Conservation (phyloP, 1,140 invertebrate genomes). For the Glossosoma conforme region DNA sequence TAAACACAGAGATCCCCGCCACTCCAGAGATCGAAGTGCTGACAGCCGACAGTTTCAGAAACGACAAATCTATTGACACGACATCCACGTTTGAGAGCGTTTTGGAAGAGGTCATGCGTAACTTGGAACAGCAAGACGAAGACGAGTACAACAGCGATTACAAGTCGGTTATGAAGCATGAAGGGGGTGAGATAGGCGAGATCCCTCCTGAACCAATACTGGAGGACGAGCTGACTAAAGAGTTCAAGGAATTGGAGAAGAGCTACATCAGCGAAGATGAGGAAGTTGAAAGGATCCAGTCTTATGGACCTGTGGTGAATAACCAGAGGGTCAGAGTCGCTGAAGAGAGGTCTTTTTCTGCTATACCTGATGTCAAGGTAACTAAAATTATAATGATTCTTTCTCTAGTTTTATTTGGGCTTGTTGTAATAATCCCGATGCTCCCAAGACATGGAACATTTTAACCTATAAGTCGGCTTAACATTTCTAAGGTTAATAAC, state of each 20-base stretch:
- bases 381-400: not conserved
- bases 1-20: slow-evolving; percentile 24
- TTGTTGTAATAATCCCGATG: no score
- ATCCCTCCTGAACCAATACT: slow-evolving; percentile 36
- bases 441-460: no score
- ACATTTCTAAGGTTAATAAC: no score
- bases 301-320: no score
- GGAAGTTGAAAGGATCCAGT: slow-evolving; percentile 1
- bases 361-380: slow-evolving; percentile 18
- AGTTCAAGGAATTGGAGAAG: not conserved
- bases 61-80: slow-evolving; percentile 38
- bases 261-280: no score
- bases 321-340: no score
- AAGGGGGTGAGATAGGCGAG: slow-evolving; percentile 49
- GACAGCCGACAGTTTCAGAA: slow-evolving; percentile 43
- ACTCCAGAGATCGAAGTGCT: slow-evolving; percentile 16
- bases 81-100: slow-evolving; percentile 49
- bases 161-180: slow-evolving; percentile 47
- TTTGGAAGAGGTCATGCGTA: slow-evolving; percentile 51
- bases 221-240: slow-evolving; percentile 2
- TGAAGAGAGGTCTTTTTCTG: slow-evolving; percentile 14
- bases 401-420: no score
- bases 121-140: slow-evolving; percentile 49
- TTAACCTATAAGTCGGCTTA: no score
- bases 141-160: slow-evolving; percentile 49